Evolutionary conservation across 2,797 vertebrate species (phyloP).

Genomic region (Threskiornis aethiopicus): DNA sequence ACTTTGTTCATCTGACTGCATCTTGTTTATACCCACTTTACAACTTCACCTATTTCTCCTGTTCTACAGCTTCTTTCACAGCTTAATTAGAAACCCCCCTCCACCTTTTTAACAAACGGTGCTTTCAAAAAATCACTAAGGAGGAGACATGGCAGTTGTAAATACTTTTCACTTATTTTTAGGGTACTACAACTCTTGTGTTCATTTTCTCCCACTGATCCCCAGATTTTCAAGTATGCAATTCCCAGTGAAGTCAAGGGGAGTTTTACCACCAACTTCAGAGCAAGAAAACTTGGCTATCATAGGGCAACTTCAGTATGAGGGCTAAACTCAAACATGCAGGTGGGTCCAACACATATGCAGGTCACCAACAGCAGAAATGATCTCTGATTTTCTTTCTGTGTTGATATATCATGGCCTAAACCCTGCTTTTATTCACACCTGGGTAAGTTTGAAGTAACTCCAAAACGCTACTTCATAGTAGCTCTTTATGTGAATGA

Average conservation of each 20-base stretch:
- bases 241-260: neutral
- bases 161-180: neutral
- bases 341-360: neutral
- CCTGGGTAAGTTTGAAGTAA: neutral
- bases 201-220: neutral
- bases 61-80: neutral
- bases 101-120: neutral
- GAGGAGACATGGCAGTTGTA: neutral
- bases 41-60: neutral
- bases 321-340: neutral
- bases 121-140: neutral
- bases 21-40: neutral
- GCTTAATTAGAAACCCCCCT: neutral
- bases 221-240: neutral
- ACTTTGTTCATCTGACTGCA: neutral
- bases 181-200: neutral
- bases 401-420: neutral
- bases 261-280: neutral
- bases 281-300: neutral
- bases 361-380: neutral
- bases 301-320: neutral
- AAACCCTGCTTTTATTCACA: neutral
- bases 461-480: neutral
- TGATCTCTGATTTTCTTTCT: neutral
- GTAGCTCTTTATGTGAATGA: neutral